These are phyloP conservation scores for Pachyseris speciosa DNA, from an alignment of 64 coral and sea anemone species.

Conservation along the genomic window DNA sequence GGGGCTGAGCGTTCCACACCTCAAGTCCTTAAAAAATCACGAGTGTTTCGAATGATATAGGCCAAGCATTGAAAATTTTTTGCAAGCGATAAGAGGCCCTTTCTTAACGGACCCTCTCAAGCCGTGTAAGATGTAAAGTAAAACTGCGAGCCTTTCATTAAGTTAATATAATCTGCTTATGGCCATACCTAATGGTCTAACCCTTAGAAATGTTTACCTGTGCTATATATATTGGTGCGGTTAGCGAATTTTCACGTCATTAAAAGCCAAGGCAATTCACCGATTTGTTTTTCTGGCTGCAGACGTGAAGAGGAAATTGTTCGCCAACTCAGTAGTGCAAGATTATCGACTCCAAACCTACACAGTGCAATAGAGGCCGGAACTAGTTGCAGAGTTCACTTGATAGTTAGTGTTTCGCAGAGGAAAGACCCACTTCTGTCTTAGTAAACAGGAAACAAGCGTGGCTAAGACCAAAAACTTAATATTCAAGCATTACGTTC, in stretches of 20 bases:
- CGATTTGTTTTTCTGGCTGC: not conserved
- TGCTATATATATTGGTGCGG: not conserved
- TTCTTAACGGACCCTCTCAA: not conserved
- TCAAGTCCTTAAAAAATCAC: not conserved
- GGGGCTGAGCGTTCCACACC: slow-evolving; percentile 12
- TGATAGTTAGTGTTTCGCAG: not conserved
- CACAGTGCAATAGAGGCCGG: not conserved
- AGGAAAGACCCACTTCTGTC: not conserved
- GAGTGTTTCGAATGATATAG: slow-evolving; percentile 28
- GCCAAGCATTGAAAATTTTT: not conserved
- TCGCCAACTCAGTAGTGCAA: not conserved
- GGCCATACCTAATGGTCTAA: not conserved
- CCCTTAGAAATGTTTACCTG: slow-evolving; percentile 1
- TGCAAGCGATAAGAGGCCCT: not conserved
- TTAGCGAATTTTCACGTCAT: not conserved
- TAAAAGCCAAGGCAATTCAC: not conserved
- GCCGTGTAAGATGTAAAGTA: not conserved
- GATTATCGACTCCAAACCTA: not conserved
- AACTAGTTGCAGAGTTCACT: not conserved
- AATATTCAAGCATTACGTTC: not conserved
- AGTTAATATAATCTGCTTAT: slow-evolving; percentile 18
- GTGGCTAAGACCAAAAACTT: not conserved
- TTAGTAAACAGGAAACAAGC: slow-evolving; percentile 15
- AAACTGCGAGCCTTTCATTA: not conserved
- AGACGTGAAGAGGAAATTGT: not conserved